A percentile compares a stretch with the other conserved stretches of the same genome.
These are phyloP conservation scores for Styela clava DNA, from an alignment of 23 tunicate species.

Conservation along the genomic window DNA sequence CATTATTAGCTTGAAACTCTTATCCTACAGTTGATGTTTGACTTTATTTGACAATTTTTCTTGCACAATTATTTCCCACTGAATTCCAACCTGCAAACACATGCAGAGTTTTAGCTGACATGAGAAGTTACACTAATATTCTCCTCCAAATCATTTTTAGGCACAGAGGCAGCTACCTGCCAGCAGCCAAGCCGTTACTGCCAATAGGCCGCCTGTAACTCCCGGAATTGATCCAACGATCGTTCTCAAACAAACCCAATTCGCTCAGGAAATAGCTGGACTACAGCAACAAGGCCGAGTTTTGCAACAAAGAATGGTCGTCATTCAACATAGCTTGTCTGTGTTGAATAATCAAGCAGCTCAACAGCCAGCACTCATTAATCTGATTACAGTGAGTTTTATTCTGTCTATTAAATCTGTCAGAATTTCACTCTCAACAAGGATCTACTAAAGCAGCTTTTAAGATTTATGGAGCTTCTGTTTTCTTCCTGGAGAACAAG, in stretches of 20 bases:
- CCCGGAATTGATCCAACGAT: constrained; percentile 58
- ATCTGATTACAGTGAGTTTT: constrained; percentile 36
- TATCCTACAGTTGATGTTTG: too few relatives aligned
- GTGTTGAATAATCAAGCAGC: constrained; percentile 56
- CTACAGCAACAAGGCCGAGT: constrained; percentile 54
- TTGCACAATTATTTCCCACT: too few relatives aligned
- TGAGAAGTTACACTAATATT: too few relatives aligned
- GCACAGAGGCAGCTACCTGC: too few relatives aligned
- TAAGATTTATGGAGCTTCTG: not conserved
- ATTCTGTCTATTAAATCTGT: not conserved
- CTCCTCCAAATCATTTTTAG: too few relatives aligned
- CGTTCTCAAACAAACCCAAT: constrained; percentile 54
- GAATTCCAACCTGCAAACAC: too few relatives aligned
- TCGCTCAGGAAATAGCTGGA: constrained; percentile 44
- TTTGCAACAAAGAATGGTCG: constrained; percentile 45
- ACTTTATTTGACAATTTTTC: too few relatives aligned
- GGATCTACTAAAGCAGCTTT: not conserved
- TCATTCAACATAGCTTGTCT: constrained; percentile 34
- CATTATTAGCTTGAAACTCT: too few relatives aligned
- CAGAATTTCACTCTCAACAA: too few relatives aligned
- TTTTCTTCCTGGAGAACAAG: not conserved
- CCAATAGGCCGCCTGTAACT: not conserved
- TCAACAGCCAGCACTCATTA: constrained; percentile 78
- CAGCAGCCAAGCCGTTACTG: not conserved
- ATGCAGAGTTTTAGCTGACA: too few relatives aligned